Conservation (phyloP, 2,113 vertebrate genomes). For the Muntiacus muntjak region DNA sequence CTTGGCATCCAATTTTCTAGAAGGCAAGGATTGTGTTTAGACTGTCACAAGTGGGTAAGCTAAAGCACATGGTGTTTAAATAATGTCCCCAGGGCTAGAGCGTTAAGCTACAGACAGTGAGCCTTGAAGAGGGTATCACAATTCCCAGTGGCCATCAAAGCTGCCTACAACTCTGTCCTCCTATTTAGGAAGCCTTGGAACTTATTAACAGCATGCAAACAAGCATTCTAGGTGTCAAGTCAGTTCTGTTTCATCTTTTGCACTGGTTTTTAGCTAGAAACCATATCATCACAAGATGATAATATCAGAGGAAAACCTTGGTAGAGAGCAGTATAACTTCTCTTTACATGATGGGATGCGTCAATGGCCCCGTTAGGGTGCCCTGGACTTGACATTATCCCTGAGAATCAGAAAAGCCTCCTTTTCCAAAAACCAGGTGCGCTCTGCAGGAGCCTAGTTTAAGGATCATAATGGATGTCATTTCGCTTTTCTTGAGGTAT, state of each 20-base stretch:
- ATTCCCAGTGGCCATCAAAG: background rate
- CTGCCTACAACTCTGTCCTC: background rate
- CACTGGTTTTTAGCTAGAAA: constrained; percentile 8
- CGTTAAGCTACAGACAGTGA: background rate
- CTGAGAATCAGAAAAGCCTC: background rate
- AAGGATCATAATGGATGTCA: background rate
- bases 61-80: constrained; percentile 4
- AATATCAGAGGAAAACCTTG: background rate
- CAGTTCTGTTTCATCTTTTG: background rate
- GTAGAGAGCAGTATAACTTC: background rate
- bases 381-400: background rate
- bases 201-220: background rate
- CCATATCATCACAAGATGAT: background rate
- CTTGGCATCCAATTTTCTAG: background rate
- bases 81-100: background rate
- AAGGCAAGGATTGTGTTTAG: background rate
- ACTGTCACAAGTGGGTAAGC: constrained; percentile 10
- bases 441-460: background rate
- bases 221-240: background rate
- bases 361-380: background rate
- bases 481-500: background rate
- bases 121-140: background rate
- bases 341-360: background rate
- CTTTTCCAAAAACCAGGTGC: background rate
- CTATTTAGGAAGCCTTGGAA: background rate